Base-by-base conservation (phyloP, 2,113 vertebrate genomes). In the Phalacrocorax brasilianus region DNA sequence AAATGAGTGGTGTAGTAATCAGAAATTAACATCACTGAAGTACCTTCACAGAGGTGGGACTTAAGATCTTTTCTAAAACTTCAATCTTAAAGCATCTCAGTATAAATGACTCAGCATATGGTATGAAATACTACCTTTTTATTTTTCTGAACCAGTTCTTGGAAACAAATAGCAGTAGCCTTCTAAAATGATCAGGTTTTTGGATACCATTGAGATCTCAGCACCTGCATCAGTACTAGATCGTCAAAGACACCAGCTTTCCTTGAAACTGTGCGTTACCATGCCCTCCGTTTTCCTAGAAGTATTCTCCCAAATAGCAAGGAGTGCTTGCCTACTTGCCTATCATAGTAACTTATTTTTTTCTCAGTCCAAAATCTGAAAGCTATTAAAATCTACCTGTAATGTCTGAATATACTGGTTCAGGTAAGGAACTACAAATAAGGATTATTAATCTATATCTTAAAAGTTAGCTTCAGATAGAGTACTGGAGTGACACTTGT, bases 401-500 rank as follows among this genome's bases (percentile, higher is more conserved):
- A 33, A 53, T 33, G 27, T 63, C 44, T 2, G 1, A 62, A 71
- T 45, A 35, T 5, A 65, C 2, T 32, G 7, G 3, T 42, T 58
- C 78, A 73, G 23, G 9, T 32, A 52, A 71, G 45, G 8, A 42
- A 85, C 7, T 45, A 74, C 5, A 85, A 73, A 50, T 20, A 62
- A 27, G 2, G 12, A 33, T 38, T 70, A 72, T 28, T 78, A 55
- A 74, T 20, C 56, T 92, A 56, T 21, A 10, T 53, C 7, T 24
- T 50, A 21, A n/a, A 85, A 50, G 8, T 58, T 49, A 85, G 9
- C 20, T 78, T 78, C 5, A 3, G 9, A 35, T 11, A 56, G 4
- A 35, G 6, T 55, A 71, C 8, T 0, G 4, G 3, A 3, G 17
- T 42, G 8, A 78, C 10, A 68, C 11, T 20, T 20, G 5, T 49